These are phyloP conservation scores for Drosophila kokeensis DNA, from an alignment of 2,888 invertebrate genomes.

Conservation along the genomic window DNA sequence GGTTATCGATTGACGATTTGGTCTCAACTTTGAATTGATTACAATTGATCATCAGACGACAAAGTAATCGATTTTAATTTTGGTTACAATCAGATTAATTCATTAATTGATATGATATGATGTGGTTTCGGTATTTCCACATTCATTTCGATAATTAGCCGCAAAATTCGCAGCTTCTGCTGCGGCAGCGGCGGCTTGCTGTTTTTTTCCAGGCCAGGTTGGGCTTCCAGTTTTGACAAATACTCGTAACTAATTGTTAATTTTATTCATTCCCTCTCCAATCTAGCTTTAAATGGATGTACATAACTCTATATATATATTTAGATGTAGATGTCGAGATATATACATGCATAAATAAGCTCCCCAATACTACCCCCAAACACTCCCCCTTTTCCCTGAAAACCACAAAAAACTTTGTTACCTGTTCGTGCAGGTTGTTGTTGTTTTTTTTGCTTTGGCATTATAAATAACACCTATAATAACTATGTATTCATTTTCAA, in stretches of 20 bases:
- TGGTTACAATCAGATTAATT: not conserved
- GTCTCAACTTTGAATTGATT: not conserved
- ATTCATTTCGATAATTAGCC: constrained; percentile 19
- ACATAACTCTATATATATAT: constrained; percentile 1
- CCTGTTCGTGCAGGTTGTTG: constrained; percentile 54
- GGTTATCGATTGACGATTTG: constrained; percentile 9
- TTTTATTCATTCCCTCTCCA: constrained; percentile 65
- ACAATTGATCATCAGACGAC: not conserved
- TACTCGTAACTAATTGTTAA: constrained; percentile 69
- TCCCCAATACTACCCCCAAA: constrained; percentile 11
- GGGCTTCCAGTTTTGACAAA: constrained; percentile 44
- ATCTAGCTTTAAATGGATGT: constrained; percentile 13
- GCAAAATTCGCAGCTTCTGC: constrained; percentile 3
- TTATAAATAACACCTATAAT: constrained; percentile 78
- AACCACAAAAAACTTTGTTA: constrained; percentile 41
- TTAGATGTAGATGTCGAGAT: constrained; percentile 5
- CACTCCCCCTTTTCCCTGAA: constrained; percentile 9
- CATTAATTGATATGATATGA: not conserved
- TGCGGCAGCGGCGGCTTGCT: not conserved
- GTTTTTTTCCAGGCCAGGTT: constrained; percentile 6
- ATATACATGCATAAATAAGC: constrained; percentile 21
- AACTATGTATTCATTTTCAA: constrained; percentile 77
- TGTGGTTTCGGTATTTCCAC: constrained; percentile 6
- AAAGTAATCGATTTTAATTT: constrained; percentile 1
- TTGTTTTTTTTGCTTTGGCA: constrained; percentile 33